Conservation (phyloP, 2,113 vertebrate species). For the Macroglossus sobrinus region DNA sequence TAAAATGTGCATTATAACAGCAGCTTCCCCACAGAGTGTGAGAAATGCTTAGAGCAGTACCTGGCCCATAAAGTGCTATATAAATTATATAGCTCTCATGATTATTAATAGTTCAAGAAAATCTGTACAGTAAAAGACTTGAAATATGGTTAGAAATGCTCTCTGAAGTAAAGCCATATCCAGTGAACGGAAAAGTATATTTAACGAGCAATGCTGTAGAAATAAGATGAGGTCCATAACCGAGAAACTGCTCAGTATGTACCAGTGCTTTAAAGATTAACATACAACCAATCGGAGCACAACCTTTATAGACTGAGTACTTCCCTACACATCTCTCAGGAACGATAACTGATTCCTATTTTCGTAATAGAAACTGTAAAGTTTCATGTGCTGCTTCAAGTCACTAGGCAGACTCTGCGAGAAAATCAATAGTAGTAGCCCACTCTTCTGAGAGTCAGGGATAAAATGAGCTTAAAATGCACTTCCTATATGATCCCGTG, state of each 20-base stretch:
- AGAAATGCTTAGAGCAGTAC: background rate
- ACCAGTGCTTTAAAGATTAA: background rate
- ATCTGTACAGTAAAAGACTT: background rate
- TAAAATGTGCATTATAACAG: background rate
- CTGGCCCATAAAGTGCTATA: background rate
- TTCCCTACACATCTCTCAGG: background rate
- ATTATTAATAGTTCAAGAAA: background rate
- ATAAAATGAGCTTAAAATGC: background rate
- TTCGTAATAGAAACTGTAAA: background rate
- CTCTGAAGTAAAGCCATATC: background rate
- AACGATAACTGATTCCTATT: background rate
- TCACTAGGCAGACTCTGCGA: background rate
- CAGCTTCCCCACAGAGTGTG: background rate
- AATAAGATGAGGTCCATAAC: background rate
- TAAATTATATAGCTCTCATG: background rate
- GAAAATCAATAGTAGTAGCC: background rate
- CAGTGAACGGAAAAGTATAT: background rate
- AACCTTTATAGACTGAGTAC: background rate
- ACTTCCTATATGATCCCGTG: background rate
- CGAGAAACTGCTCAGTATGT: background rate
- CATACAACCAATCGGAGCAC: background rate
- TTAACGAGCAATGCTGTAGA: background rate
- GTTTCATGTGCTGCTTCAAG: background rate
- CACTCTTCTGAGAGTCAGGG: background rate
- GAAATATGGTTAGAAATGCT: background rate